phyloP scores from a whole-genome alignment of 1,140 invertebrate genomes.

The Linepithema humile region DNA sequence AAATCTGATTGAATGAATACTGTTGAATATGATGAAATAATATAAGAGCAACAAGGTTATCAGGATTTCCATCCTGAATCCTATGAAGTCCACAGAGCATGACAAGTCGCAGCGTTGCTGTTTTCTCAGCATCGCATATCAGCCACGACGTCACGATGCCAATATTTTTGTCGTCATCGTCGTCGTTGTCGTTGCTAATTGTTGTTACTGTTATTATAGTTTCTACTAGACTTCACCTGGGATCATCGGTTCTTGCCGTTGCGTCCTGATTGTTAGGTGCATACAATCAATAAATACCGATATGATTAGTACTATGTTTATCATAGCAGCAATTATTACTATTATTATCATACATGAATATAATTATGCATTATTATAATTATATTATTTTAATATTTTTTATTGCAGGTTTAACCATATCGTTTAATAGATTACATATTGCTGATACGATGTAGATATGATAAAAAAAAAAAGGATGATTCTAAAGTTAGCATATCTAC shows the following conservation, averaged over 20 bases:
- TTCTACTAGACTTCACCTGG: neutral
- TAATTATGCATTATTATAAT: slow-evolving; percentile 9
- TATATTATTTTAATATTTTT: slow-evolving; percentile 51
- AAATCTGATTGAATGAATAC: too few species aligned
- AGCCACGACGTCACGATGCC: neutral
- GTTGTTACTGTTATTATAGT: neutral
- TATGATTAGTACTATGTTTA: slow-evolving; percentile 27
- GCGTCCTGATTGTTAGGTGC: neutral
- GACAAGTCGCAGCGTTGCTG: neutral
- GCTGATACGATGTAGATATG: slow-evolving; percentile 11
- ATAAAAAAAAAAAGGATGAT: slow-evolving; percentile 12
- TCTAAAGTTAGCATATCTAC: too few species aligned
- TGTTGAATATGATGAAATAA: neutral
- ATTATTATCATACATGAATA: neutral
- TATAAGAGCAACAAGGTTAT: neutral
- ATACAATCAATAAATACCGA: slow-evolving; percentile 8
- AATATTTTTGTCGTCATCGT: neutral
- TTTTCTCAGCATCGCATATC: neutral
- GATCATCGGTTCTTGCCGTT: slow-evolving; percentile 2
- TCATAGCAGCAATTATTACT: neutral
- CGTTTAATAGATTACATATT: slow-evolving; percentile 10
- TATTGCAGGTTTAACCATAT: slow-evolving; percentile 6
- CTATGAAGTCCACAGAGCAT: too few species aligned
- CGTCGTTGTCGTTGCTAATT: neutral
- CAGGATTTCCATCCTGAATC: too few species aligned